Percentiles rank a stretch among this genome's conserved stretches.
phyloP scores from a whole-genome alignment of 2,113 vertebrate species.

The Pholis gunnellus region DNA sequence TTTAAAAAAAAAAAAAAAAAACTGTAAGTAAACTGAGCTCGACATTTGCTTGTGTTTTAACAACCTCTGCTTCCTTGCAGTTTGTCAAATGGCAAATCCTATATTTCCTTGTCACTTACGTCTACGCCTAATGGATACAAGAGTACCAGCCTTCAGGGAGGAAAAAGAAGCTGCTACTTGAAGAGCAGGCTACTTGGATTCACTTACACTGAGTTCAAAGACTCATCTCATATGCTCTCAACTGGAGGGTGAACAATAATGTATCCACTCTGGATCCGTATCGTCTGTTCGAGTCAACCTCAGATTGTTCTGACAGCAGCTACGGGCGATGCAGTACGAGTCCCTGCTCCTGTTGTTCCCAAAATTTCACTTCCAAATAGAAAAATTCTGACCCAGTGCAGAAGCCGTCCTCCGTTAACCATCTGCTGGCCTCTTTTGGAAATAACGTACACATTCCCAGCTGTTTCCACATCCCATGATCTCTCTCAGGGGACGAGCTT shows the following conservation, averaged over 20 bases:
- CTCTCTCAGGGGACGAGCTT: slow-evolving; percentile 39
- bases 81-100: slow-evolving; percentile 19
- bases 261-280: background rate
- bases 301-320: slow-evolving; percentile 5
- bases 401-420: slow-evolving; percentile 50
- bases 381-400: slow-evolving; percentile 10
- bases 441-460: slow-evolving; percentile 65
- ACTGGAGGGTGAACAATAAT: slow-evolving; percentile 1
- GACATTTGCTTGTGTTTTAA: background rate
- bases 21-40: slow-evolving; percentile 25
- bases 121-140: background rate
- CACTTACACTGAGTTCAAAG: background rate
- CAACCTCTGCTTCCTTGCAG: background rate
- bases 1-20: slow-evolving; percentile 4
- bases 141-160: background rate
- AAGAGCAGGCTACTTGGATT: background rate
- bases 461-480: slow-evolving; percentile 61
- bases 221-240: background rate
- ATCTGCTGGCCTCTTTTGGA: slow-evolving; percentile 44
- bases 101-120: background rate
- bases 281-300: background rate
- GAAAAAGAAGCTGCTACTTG: background rate
- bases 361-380: background rate
- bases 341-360: background rate
- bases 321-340: background rate